Conservation (phyloP, 2,888 invertebrate species). For the Eristalis tenax region DNA sequence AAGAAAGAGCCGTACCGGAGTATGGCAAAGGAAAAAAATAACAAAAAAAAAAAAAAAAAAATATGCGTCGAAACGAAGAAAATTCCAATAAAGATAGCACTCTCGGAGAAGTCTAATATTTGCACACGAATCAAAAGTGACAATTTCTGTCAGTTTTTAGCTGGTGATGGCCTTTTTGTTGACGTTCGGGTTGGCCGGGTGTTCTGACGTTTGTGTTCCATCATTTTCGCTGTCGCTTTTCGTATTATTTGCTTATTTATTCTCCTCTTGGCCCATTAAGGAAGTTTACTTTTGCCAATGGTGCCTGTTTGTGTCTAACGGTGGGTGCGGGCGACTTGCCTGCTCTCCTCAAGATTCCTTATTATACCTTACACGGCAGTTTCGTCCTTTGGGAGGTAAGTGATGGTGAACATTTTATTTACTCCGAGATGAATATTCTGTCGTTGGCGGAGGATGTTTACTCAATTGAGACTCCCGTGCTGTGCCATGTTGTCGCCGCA, state of each 20-base stretch:
- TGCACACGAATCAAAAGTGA: constrained; percentile 72
- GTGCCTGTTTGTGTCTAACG: constrained; percentile 50
- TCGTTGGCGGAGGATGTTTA: constrained; percentile 66
- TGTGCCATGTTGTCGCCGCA: constrained; percentile 36
- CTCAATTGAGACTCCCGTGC: constrained; percentile 64
- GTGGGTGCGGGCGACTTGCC: background rate
- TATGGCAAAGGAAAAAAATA: constrained; percentile 7
- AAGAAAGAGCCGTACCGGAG: background rate
- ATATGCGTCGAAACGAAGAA: constrained; percentile 24
- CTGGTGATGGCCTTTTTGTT: constrained; percentile 67
- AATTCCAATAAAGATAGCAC: constrained; percentile 71
- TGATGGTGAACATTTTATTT: constrained; percentile 71
- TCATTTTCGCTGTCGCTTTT: constrained; percentile 65
- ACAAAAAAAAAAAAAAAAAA: background rate
- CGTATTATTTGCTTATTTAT: constrained; percentile 71
- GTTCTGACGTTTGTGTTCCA: constrained; percentile 57
- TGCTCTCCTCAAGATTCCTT: constrained; percentile 12
- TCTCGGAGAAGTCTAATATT: constrained; percentile 68
- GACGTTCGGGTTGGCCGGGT: constrained; percentile 42
- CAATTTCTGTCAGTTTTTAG: constrained; percentile 71
- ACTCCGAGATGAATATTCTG: constrained; percentile 62
- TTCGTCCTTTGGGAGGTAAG: constrained; percentile 61
- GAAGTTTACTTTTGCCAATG: constrained; percentile 69
- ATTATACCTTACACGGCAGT: constrained; percentile 10
- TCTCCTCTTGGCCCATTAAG: constrained; percentile 72